Evolutionary conservation across 1,140 invertebrate species (phyloP).

Genomic region (Drosophila takahashii): DNA sequence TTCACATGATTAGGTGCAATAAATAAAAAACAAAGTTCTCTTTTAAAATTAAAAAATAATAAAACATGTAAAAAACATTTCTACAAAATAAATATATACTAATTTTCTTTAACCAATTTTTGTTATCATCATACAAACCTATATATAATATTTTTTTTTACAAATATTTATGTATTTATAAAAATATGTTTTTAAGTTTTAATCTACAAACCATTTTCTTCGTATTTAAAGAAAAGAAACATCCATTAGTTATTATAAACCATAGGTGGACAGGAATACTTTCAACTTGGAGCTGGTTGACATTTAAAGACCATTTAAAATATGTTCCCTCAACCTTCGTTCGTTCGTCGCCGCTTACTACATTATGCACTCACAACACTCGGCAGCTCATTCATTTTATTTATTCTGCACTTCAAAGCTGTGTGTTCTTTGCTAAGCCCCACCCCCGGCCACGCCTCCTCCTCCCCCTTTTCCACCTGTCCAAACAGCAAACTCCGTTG

Average conservation of each 20-base stretch:
- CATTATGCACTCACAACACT: slow-evolving; percentile 78
- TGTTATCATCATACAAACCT: too few species aligned
- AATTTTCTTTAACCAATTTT: too few species aligned
- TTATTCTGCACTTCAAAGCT: slow-evolving; percentile 81
- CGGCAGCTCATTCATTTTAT: slow-evolving; percentile 77
- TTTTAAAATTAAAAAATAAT: too few species aligned
- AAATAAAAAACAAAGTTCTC: too few species aligned
- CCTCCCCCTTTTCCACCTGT: slow-evolving; percentile 44
- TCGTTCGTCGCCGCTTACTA: slow-evolving; percentile 40
- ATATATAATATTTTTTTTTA: too few species aligned
- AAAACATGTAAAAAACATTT: slow-evolving; percentile 42
- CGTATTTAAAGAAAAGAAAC: background rate
- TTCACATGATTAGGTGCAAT: background rate
- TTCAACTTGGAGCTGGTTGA: background rate
- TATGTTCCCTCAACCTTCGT: slow-evolving; percentile 1
- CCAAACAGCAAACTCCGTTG: slow-evolving; percentile 61
- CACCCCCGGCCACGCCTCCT: slow-evolving; percentile 4
- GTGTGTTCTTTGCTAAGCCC: slow-evolving; percentile 45
- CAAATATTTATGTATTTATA: too few species aligned
- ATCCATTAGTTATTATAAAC: background rate
- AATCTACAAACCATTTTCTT: too few species aligned
- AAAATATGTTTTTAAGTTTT: too few species aligned
- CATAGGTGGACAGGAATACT: slow-evolving; percentile 5
- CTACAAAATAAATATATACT: too few species aligned
- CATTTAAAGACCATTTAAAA: slow-evolving; percentile 56